A percentile compares a stretch with the other conserved stretches of the same genome.
These are phyloP conservation scores for Harpagus bidentatus DNA, from an alignment of 2,113 vertebrate species.

Conservation along the genomic window DNA sequence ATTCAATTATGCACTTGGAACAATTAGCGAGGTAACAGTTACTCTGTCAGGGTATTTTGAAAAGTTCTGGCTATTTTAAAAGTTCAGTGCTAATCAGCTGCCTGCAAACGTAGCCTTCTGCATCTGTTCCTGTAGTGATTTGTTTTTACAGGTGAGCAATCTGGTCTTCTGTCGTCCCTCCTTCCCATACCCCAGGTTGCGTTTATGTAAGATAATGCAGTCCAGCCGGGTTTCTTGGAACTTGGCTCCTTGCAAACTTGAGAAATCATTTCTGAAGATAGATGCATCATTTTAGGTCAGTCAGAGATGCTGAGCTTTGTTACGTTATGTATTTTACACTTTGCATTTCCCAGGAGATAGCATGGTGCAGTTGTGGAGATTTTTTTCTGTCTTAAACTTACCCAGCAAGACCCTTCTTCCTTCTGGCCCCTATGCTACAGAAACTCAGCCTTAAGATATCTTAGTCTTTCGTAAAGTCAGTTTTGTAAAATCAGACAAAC, in stretches of 20 bases:
- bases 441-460: constrained; percentile 10
- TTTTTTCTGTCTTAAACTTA: background rate
- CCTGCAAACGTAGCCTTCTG: rapidly evolving
- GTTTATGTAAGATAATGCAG: background rate
- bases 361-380: background rate
- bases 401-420: background rate
- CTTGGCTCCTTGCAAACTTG: background rate
- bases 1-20: background rate
- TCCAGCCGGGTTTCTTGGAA: background rate
- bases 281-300: background rate
- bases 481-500: background rate
- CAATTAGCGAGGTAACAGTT: background rate
- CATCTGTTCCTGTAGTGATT: background rate
- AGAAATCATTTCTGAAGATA: background rate
- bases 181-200: background rate
- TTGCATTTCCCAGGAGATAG: background rate
- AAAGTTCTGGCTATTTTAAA: background rate
- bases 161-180: background rate
- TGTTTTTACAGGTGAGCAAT: background rate
- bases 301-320: background rate
- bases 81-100: background rate
- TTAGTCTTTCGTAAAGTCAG: background rate
- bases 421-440: background rate
- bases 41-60: background rate
- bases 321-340: rapidly evolving